These are phyloP conservation scores for Leucophenga varia DNA, from an alignment of 1,140 invertebrate genomes.

Conservation along the genomic window DNA sequence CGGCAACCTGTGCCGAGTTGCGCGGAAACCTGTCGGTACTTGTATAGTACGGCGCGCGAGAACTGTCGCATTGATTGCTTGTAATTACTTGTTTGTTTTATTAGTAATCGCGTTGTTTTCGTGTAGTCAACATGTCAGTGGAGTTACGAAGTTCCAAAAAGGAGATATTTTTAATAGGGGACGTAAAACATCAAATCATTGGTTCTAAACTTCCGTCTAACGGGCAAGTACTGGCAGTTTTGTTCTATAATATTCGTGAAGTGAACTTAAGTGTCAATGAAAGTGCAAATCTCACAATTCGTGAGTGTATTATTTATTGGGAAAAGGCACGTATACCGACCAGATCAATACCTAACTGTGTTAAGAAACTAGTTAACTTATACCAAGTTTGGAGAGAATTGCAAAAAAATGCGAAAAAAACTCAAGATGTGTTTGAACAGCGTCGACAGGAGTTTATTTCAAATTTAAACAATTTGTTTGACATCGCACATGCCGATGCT, in stretches of 20 bases:
- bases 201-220: slow-evolving; percentile 41
- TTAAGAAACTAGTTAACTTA: slow-evolving; percentile 31
- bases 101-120: slow-evolving; percentile 16
- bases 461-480: slow-evolving; percentile 20
- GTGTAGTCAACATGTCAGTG: slow-evolving; percentile 4
- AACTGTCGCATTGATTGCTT: not conserved
- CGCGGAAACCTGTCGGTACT: slow-evolving; percentile 1
- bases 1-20: not conserved
- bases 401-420: slow-evolving; percentile 34
- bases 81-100: slow-evolving; percentile 9
- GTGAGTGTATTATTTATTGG: slow-evolving; percentile 32
- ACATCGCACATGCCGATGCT: slow-evolving; percentile 22
- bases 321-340: slow-evolving; percentile 35
- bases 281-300: slow-evolving; percentile 39
- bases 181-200: slow-evolving; percentile 29
- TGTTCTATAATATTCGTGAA: slow-evolving; percentile 42
- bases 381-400: slow-evolving; percentile 30
- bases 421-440: slow-evolving; percentile 19
- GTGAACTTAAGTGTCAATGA: slow-evolving; percentile 32
- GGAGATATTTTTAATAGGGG: slow-evolving; percentile 4
- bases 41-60: not conserved
- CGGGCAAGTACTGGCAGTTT: slow-evolving; percentile 32
- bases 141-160: slow-evolving; percentile 7
- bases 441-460: slow-evolving; percentile 19
- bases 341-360: slow-evolving; percentile 30